Evolutionary conservation across 2,888 invertebrate species (phyloP).

Genomic region (Petrolisthes cinctipes): DNA sequence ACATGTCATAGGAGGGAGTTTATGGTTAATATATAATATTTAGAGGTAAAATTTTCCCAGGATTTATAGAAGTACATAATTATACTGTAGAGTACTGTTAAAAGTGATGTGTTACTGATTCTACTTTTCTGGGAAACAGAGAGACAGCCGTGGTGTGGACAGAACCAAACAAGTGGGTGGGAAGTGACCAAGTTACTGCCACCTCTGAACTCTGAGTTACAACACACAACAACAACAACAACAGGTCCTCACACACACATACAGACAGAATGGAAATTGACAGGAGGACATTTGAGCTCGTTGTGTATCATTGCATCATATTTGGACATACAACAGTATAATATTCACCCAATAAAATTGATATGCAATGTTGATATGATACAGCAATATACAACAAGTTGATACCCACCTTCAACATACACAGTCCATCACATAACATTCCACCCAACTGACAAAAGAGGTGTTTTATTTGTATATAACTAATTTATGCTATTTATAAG

Average conservation of each 20-base stretch:
- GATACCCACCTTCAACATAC: no score
- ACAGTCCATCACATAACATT: no score
- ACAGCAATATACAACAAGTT: no score
- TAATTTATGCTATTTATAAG: no score
- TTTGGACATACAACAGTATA: no score
- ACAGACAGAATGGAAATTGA: neutral
- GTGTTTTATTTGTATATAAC: no score
- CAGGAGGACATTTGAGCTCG: no score
- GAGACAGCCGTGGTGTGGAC: neutral
- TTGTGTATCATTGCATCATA: no score
- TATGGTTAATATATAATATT: neutral
- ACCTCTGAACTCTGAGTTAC: neutral
- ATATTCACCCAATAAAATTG: no score
- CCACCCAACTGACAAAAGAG: no score
- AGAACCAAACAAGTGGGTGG: neutral
- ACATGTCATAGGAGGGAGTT: no score
- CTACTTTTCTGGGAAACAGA: neutral
- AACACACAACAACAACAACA: neutral
- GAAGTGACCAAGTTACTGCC: neutral
- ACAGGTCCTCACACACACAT: neutral
- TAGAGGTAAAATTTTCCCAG: neutral
- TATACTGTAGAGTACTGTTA: neutral
- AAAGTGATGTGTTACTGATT: neutral
- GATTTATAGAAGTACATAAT: slow-evolving; percentile 4
- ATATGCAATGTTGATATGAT: no score